These are phyloP conservation scores for Drosophila macrospina DNA, from an alignment of 2,888 invertebrate species.

Conservation along the genomic window DNA sequence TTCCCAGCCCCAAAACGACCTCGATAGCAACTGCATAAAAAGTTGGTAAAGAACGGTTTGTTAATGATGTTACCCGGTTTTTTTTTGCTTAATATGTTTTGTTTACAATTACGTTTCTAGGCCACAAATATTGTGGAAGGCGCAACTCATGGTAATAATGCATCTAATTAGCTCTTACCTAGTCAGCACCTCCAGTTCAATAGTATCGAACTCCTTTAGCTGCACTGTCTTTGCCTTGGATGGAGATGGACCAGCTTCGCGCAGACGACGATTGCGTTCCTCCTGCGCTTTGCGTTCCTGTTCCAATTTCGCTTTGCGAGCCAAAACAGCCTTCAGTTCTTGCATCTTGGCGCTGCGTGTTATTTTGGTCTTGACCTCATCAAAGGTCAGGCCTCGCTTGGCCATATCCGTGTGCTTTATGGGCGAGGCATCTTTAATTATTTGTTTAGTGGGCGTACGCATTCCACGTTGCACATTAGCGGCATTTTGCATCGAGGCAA, in stretches of 20 bases:
- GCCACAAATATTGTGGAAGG: constrained; percentile 72
- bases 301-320: constrained; percentile 88
- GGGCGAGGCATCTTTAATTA: constrained; percentile 84
- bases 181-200: constrained; percentile 91
- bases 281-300: constrained; percentile 87
- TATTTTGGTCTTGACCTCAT: constrained; percentile 89
- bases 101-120: constrained; percentile 68
- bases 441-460: constrained; percentile 83
- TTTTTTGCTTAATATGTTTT: constrained; percentile 45
- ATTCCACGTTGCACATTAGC: constrained; percentile 80
- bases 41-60: constrained; percentile 40
- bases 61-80: constrained; percentile 76
- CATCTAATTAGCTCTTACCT: constrained; percentile 86
- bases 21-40: constrained; percentile 68
- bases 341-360: constrained; percentile 89
- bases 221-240: constrained; percentile 82
- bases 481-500: constrained; percentile 73
- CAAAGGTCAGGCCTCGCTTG: constrained; percentile 88
- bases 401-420: constrained; percentile 83
- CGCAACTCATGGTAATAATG: constrained; percentile 8
- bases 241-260: constrained; percentile 73
- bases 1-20: constrained; percentile 65
- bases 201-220: constrained; percentile 89
- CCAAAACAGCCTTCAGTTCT: constrained; percentile 89
- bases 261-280: constrained; percentile 80